Conservation (phyloP, 64 coral and sea anemone species). For the Montipora foliosa region DNA sequence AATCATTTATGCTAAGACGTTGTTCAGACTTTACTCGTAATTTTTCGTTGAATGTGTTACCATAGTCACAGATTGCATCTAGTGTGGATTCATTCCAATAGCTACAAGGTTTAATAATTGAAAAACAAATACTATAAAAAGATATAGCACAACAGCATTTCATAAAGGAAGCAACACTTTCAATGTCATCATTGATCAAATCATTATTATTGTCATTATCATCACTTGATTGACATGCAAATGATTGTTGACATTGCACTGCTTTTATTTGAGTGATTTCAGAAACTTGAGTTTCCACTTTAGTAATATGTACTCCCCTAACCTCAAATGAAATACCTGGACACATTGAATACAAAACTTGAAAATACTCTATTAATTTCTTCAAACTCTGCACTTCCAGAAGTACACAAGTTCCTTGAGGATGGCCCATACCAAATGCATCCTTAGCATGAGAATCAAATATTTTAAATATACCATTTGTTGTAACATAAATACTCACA, state of each 20-base stretch:
- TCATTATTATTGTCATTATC: conserved; percentile 22
- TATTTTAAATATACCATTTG: no score
- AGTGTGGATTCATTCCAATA: conserved; percentile 51
- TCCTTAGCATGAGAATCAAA: no score
- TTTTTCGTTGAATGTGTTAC: neutral
- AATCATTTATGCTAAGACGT: conserved; percentile 46
- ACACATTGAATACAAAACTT: conserved; percentile 38
- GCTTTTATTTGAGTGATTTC: conserved; percentile 17
- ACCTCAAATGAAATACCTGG: conserved; percentile 68
- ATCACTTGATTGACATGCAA: neutral
- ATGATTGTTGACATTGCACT: neutral
- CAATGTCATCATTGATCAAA: no score
- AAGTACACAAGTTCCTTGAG: conserved; percentile 75
- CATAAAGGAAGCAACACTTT: no score
- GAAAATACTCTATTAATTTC: conserved; percentile 68
- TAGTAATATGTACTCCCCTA: conserved; percentile 66
- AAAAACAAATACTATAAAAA: conserved; percentile 76
- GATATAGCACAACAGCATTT: conserved; percentile 38
- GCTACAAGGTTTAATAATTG: conserved; percentile 64
- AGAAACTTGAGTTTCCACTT: conserved; percentile 23
- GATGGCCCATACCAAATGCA: conserved; percentile 53
- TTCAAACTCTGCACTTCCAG: conserved; percentile 51
- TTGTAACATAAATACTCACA: no score
- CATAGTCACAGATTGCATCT: conserved; percentile 51
- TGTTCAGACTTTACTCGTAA: neutral